These are phyloP conservation scores for Peromyscus melanophrys DNA, from an alignment of 2,797 vertebrate species.

Conservation along the genomic window DNA sequence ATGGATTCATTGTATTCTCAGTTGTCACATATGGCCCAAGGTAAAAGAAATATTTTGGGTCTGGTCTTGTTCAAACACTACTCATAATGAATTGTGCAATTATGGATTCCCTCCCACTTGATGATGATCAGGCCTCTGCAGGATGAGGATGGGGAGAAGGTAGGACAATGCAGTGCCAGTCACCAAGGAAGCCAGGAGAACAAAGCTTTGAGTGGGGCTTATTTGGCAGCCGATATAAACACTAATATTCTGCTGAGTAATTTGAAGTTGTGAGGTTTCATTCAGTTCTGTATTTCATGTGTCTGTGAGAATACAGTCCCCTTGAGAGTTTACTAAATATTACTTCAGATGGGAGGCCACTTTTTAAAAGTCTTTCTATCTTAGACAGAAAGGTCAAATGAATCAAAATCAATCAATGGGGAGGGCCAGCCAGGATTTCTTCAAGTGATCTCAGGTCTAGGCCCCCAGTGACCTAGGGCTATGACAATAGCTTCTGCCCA, in stretches of 20 bases:
- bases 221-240: not conserved
- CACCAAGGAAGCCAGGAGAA: not conserved
- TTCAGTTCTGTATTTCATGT: not conserved
- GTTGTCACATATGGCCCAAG: not conserved
- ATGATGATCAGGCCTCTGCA: not conserved
- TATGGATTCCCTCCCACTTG: constrained; percentile 45
- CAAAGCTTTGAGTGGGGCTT: not conserved
- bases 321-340: not conserved
- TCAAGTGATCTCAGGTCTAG: too few species aligned
- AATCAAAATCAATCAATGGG: not conserved
- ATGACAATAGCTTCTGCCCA: not conserved
- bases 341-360: not conserved
- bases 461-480: too few species aligned
- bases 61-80: not conserved
- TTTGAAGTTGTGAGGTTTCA: not conserved
- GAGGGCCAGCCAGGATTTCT: not conserved
- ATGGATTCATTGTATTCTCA: constrained; percentile 60
- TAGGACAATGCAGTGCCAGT: rapidly evolving
- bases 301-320: not conserved
- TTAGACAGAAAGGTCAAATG: not conserved
- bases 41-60: not conserved
- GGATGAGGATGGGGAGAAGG: not conserved
- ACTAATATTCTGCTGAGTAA: not conserved
- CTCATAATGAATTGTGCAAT: constrained; percentile 55
- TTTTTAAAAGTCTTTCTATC: not conserved